These are phyloP conservation scores for Geophilus truncorum DNA, from an alignment of 2,888 invertebrate species.

Conservation along the genomic window DNA sequence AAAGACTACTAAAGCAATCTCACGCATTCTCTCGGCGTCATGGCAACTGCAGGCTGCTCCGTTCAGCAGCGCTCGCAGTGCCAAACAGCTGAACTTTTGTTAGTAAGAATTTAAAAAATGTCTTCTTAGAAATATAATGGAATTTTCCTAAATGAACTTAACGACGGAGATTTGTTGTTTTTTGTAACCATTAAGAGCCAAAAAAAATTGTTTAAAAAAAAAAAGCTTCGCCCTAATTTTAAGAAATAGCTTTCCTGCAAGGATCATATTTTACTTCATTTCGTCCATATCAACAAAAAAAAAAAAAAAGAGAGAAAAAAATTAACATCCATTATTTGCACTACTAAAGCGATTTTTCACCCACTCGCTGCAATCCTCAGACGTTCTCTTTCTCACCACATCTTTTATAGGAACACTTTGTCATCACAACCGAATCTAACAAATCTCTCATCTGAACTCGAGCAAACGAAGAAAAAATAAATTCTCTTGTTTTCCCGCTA, in stretches of 20 bases:
- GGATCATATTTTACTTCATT: background rate
- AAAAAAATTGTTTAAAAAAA: background rate
- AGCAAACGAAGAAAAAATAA: background rate
- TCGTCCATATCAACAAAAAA: background rate
- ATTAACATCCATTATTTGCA: background rate
- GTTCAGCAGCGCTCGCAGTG: background rate
- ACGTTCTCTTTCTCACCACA: background rate
- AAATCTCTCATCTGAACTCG: background rate
- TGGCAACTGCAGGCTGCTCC: background rate
- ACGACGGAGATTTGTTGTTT: too few species aligned
- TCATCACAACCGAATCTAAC: background rate
- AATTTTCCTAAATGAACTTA: background rate
- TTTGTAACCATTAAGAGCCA: too few species aligned
- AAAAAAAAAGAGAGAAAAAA: background rate
- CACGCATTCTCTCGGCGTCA: background rate
- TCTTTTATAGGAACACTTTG: background rate
- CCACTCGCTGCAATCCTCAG: background rate
- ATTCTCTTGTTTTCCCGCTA: background rate
- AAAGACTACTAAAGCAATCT: background rate
- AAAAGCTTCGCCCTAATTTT: background rate
- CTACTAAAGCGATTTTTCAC: background rate
- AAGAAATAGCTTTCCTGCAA: background rate
- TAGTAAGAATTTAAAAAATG: background rate
- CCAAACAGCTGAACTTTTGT: background rate
- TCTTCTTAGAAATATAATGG: background rate